These are phyloP conservation scores for Nycticryphes semicollaris DNA, from an alignment of 2,113 vertebrate genomes.

Conservation along the genomic window DNA sequence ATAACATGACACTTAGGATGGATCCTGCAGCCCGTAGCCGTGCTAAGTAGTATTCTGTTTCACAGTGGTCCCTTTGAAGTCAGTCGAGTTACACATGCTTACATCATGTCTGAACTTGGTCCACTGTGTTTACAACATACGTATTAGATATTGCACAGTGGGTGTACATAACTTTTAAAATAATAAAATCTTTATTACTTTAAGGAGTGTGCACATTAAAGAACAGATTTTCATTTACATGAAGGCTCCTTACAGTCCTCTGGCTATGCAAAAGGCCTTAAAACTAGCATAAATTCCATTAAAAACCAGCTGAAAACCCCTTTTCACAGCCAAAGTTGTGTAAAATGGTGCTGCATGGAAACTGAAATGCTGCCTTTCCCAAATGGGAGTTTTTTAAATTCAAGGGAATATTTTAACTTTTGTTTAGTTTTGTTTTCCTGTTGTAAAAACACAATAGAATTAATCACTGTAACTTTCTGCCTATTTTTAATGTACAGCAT, in stretches of 20 bases:
- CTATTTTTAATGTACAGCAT: not conserved
- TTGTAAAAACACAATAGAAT: not conserved
- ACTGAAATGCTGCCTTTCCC: not conserved
- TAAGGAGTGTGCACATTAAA: constrained; percentile 43
- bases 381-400: not conserved
- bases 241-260: not conserved
- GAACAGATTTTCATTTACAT: constrained; percentile 45
- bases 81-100: constrained; percentile 41
- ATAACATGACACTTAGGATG: not conserved
- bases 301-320: constrained; percentile 6
- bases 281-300: not conserved
- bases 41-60: constrained; percentile 50
- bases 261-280: constrained; percentile 11
- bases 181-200: constrained; percentile 62
- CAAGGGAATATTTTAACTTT: not conserved
- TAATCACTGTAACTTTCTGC: not conserved
- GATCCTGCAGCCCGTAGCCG: not conserved
- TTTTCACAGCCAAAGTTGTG: not conserved
- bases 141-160: constrained; percentile 58
- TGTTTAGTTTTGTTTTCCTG: not conserved
- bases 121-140: constrained; percentile 58
- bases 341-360: not conserved
- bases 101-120: constrained; percentile 56
- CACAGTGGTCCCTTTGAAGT: constrained; percentile 55
- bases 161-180: constrained; percentile 45